phyloP scores from a whole-genome alignment of 2,888 invertebrate species.

The Rosalia funebris region DNA sequence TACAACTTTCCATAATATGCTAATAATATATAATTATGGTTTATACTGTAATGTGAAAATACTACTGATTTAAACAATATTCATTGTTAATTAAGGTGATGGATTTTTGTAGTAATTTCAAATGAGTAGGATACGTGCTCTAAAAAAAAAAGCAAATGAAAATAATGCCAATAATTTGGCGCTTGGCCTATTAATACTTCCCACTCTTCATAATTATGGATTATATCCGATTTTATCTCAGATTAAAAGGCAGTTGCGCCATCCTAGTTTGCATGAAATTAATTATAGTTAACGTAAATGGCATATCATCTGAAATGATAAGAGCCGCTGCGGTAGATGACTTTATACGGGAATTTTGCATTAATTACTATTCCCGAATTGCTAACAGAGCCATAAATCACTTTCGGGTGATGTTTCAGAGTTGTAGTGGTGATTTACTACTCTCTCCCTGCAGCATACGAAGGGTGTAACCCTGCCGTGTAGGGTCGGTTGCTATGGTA shows the following conservation, averaged over 20 bases:
- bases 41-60: too few species aligned
- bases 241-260: neutral
- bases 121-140: neutral
- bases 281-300: conserved; percentile 9
- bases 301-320: conserved; percentile 17
- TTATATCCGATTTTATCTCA: neutral
- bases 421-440: conserved; percentile 28
- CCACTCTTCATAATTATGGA: neutral
- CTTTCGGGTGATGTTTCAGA: conserved; percentile 49
- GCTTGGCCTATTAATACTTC: neutral
- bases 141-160: too few species aligned
- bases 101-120: neutral
- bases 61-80: too few species aligned
- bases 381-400: conserved; percentile 49
- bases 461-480: conserved; percentile 56
- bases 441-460: conserved; percentile 27
- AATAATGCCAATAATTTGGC: neutral
- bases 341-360: conserved; percentile 34
- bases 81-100: too few species aligned
- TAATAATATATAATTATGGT: too few species aligned
- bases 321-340: conserved; percentile 21
- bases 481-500: conserved; percentile 60
- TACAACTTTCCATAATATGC: too few species aligned
- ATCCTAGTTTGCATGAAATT: neutral
- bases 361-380: conserved; percentile 49